Evolutionary conservation across 2,797 vertebrate species (phyloP).

Genomic region (Lindbergichthys nudifrons): DNA sequence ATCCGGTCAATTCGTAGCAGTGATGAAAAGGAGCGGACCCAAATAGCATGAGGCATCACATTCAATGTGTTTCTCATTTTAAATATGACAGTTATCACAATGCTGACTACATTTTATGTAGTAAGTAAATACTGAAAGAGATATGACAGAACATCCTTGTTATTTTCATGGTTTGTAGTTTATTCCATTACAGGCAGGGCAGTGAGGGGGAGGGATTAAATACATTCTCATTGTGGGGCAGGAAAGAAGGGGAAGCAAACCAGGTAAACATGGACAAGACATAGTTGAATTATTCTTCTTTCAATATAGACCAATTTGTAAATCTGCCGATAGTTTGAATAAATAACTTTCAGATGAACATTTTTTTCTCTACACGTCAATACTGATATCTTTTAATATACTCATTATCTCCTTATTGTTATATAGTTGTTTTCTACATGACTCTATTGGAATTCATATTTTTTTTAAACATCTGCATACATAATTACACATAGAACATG

Average conservation of each 20-base stretch:
- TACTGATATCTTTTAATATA: slow-evolving; percentile 83
- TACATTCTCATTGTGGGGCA: slow-evolving; percentile 86
- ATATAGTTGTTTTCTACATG: slow-evolving; percentile 80
- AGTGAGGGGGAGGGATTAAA: slow-evolving; percentile 76
- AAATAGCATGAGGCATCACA: background rate
- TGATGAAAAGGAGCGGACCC: background rate
- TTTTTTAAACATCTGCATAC: slow-evolving; percentile 82
- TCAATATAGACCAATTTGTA: slow-evolving; percentile 79
- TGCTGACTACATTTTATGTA: background rate
- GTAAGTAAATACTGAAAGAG: slow-evolving; percentile 6
- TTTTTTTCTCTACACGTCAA: slow-evolving; percentile 70
- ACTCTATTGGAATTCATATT: slow-evolving; percentile 75
- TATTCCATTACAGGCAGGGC: slow-evolving; percentile 85
- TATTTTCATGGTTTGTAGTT: slow-evolving; percentile 78
- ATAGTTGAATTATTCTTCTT: slow-evolving; percentile 79
- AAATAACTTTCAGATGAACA: slow-evolving; percentile 78
- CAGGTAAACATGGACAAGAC: slow-evolving; percentile 86
- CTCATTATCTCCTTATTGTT: slow-evolving; percentile 74
- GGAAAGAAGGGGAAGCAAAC: slow-evolving; percentile 80
- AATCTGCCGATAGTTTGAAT: slow-evolving; percentile 80
- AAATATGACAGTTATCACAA: background rate
- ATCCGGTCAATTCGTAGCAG: background rate
- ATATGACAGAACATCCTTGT: slow-evolving; percentile 41
- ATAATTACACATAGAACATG: slow-evolving; percentile 84
- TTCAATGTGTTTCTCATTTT: background rate